These are phyloP conservation scores for Phocides pigmalion DNA, from an alignment of 1,140 invertebrate genomes.

Conservation along the genomic window DNA sequence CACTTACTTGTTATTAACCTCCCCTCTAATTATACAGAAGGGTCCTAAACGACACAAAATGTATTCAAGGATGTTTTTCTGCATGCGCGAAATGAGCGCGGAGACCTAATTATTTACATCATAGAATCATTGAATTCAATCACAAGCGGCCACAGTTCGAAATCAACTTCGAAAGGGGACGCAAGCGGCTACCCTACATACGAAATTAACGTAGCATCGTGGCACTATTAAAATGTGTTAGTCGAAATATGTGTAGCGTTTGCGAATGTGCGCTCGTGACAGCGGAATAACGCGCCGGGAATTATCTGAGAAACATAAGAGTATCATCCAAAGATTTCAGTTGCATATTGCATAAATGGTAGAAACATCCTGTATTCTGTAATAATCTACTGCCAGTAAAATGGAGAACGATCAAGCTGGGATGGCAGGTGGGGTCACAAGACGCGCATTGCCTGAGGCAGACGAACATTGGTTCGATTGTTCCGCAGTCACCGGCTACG, in stretches of 20 bases:
- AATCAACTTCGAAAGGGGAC: conserved; percentile 31
- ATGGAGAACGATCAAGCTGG: conserved; percentile 17
- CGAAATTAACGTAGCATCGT: not conserved
- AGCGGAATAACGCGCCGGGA: too few relatives aligned
- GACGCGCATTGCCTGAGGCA: conserved; percentile 19
- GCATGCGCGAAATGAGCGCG: conserved; percentile 3
- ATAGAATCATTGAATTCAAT: conserved; percentile 25
- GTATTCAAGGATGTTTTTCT: not conserved
- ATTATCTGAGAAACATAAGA: too few relatives aligned
- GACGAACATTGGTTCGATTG: conserved; percentile 34
- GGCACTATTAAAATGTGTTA: not conserved
- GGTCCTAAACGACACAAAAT: not conserved
- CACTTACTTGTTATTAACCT: too few relatives aligned
- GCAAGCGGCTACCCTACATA: conserved; percentile 24
- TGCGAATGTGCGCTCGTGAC: too few relatives aligned
- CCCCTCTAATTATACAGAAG: not conserved
- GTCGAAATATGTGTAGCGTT: not conserved
- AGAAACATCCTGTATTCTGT: conserved; percentile 33
- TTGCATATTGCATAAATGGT: too few relatives aligned
- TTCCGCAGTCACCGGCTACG: conserved; percentile 3
- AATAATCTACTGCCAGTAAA: conserved; percentile 28
- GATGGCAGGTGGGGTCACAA: conserved; percentile 5
- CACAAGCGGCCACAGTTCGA: conserved; percentile 31
- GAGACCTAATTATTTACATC: conserved; percentile 22
- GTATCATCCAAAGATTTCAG: too few relatives aligned